A percentile compares a stretch with the other conserved stretches of the same genome.
Conservation (phyloP, 2,888 invertebrate genomes). For the Metacarcinus magister region DNA sequence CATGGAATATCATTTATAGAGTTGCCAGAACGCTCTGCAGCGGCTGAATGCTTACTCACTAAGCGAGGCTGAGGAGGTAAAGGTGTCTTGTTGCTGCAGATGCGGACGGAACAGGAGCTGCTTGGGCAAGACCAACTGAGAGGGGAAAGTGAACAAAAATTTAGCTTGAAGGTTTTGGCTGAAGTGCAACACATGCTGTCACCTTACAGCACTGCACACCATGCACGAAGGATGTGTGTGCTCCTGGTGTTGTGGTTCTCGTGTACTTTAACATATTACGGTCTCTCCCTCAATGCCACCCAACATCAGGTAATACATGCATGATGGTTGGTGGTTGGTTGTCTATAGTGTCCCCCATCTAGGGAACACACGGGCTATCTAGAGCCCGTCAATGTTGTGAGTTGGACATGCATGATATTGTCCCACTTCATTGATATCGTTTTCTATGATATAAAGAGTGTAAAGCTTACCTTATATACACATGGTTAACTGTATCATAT, state of each 20-base stretch:
- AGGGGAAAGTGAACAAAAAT: not conserved
- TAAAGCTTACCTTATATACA: too few relatives aligned
- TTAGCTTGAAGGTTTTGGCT: not conserved
- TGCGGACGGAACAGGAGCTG: not conserved
- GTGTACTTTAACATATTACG: not conserved
- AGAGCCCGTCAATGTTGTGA: too few relatives aligned
- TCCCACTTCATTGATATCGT: too few relatives aligned
- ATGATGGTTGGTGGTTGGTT: too few relatives aligned
- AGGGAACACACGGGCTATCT: too few relatives aligned
- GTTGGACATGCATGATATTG: too few relatives aligned
- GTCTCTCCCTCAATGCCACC: conserved; percentile 4
- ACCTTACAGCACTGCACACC: not conserved
- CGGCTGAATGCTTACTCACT: not conserved
- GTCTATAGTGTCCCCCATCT: too few relatives aligned
- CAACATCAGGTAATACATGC: not conserved
- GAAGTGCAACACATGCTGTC: not conserved
- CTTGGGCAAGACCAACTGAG: not conserved
- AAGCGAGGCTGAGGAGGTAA: not conserved
- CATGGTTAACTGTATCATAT: too few relatives aligned
- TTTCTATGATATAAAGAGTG: too few relatives aligned
- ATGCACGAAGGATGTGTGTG: not conserved
- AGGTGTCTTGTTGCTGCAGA: not conserved
- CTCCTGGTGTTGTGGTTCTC: not conserved
- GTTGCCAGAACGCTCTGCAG: not conserved
- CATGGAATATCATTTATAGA: not conserved